These are phyloP conservation scores for Australoheros scitulus DNA, from an alignment of 2,113 vertebrate genomes.

Conservation along the genomic window DNA sequence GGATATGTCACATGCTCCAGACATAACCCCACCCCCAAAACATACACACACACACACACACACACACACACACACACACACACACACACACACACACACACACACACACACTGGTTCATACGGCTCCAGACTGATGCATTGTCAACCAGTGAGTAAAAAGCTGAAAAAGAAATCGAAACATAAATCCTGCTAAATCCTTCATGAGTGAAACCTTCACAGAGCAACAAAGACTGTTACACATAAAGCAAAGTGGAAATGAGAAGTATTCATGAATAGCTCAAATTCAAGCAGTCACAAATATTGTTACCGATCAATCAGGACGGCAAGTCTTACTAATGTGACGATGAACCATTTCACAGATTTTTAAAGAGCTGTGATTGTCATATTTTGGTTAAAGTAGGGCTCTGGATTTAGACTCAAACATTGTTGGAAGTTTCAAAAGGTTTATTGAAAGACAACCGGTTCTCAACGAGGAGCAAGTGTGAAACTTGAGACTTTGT, in stretches of 20 bases:
- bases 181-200: constrained; percentile 15
- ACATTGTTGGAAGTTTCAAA: not conserved
- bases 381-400: not conserved
- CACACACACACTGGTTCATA: not conserved
- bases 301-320: not conserved
- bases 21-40: not conserved
- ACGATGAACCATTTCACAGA: not conserved
- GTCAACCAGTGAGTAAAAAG: constrained; percentile 13
- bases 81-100: not conserved
- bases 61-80: not conserved
- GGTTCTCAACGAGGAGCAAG: not conserved
- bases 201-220: constrained; percentile 1
- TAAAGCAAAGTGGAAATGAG: too few species aligned
- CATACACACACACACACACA: not conserved
- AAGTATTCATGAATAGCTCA: too few species aligned
- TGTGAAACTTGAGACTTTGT: not conserved
- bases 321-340: not conserved
- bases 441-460: not conserved
- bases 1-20: not conserved
- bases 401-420: not conserved
- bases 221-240: not conserved
- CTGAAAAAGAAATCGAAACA: constrained; percentile 26
- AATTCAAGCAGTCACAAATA: not conserved
- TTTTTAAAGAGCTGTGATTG: not conserved
- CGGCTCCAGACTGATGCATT: constrained; percentile 1